Evolutionary conservation across 2,888 invertebrate genomes (phyloP).

Genomic region (Polia nebulosa): DNA sequence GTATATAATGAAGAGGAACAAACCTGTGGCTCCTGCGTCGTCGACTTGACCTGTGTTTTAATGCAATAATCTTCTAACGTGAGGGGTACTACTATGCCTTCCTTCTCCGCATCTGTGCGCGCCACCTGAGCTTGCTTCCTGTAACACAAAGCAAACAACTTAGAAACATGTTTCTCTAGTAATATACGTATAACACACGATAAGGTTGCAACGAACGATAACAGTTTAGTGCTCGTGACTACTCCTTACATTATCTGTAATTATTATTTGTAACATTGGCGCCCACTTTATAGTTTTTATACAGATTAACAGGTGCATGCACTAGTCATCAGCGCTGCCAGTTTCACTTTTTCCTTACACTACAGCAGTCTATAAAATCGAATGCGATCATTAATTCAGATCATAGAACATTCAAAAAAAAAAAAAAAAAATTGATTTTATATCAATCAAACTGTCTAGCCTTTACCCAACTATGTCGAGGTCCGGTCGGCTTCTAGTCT

Average conservation of each 20-base stretch:
- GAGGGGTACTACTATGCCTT: conserved; percentile 98
- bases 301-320: background rate
- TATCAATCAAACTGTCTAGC: too few species aligned
- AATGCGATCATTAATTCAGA: background rate
- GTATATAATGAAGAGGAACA: conserved; percentile 25
- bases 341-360: background rate
- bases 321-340: background rate
- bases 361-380: background rate
- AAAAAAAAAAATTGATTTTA: background rate
- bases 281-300: conserved; percentile 17
- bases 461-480: background rate
- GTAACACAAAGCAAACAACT: conserved; percentile 55
- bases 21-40: conserved; percentile 94
- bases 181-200: conserved; percentile 24
- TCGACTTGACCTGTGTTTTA: conserved; percentile 97
- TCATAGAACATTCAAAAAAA: background rate
- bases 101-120: conserved; percentile 98
- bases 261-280: conserved; percentile 42
- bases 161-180: conserved; percentile 24
- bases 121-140: conserved; percentile 99
- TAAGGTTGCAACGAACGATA: conserved; percentile 50
- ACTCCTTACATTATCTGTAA: conserved; percentile 37
- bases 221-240: conserved; percentile 39
- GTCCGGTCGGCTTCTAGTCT: background rate
- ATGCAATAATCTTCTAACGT: conserved; percentile 99